A percentile compares a stretch with the other conserved stretches of the same genome.
Conservation (phyloP, 1,140 invertebrate genomes). For the Marisa cornuarietis region DNA sequence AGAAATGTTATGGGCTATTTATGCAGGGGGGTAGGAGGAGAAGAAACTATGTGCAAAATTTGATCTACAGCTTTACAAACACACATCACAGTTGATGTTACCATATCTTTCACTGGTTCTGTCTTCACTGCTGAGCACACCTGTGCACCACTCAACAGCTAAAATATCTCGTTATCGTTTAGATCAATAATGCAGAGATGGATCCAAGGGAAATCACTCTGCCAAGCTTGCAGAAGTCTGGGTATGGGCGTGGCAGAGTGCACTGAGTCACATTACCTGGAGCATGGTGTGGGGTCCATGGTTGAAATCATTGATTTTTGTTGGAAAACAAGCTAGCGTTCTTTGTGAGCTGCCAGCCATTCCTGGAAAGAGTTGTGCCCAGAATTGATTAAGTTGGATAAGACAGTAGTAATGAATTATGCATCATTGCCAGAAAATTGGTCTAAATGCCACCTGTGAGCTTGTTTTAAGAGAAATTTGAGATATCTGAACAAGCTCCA, state of each 20-base stretch:
- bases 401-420: conserved; percentile 3
- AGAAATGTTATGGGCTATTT: no score
- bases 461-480: not conserved
- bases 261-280: conserved; percentile 5
- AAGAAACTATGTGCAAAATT: no score
- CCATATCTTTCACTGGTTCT: no score
- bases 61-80: no score
- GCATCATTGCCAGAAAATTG: not conserved
- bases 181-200: no score
- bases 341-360: conserved; percentile 6
- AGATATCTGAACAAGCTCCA: not conserved
- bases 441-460: not conserved
- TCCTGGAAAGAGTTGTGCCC: conserved; percentile 3
- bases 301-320: conserved; percentile 11
- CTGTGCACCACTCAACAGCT: no score
- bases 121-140: no score
- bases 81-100: no score
- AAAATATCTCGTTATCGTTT: no score
- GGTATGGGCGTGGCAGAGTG: not conserved
- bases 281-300: not conserved
- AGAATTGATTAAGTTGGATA: not conserved
- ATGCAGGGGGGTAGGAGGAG: no score
- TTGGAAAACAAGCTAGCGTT: not conserved
- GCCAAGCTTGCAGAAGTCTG: not conserved
- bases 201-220: not conserved